Base-by-base conservation (phyloP, 2,797 vertebrate species). In the Amniataba percoides region DNA sequence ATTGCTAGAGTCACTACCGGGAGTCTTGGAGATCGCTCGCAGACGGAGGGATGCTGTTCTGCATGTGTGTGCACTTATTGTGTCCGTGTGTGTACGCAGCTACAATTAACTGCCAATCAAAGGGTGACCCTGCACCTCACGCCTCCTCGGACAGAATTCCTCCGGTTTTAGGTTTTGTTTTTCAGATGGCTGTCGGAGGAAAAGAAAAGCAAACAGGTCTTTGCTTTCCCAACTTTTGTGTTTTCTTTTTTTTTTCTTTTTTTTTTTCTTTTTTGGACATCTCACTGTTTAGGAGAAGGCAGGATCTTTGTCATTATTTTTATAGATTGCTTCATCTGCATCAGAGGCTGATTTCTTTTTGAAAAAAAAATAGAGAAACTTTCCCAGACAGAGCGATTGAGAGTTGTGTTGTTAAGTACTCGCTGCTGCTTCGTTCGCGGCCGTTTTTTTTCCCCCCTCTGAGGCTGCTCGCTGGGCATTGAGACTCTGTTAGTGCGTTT, bases 71-170 rank as follows among this genome's bases (percentile, higher is more conserved):
- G 25, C 15, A 23, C 52, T 55, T 11, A 51, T 23, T 60, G 71
- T 53, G 83, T 31, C 49, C 11, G n/a, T 1, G 21, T 43, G 70
- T 25, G 39, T 48, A 42, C 18, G 42, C 55, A 48, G 57, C 82
- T 48, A 87, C 91, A 91, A 90, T 91, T 90, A 93, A 77, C 83
- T 90, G 90, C 89, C 91, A 92, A 72, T 94, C 89, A 92, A 10
- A 8, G 42, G 49, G 31, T 84, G 87, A 92, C 88, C 90, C 81
- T 77, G 57, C 84, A 86, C 77, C 88, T 60, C 60, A 74, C 74
- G 76, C 83, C 74, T 80, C 80, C 48, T 72, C 56, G 14, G 71
- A 86, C 83, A 72, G 83, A 92, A 86, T 92, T 91, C 87, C 89
- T 86, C 80, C 77, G 83, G 89, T 92, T 91, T 89, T 86, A 80